Base-by-base conservation (phyloP, 2,113 vertebrate species). In the Lipotes vexillifer region DNA sequence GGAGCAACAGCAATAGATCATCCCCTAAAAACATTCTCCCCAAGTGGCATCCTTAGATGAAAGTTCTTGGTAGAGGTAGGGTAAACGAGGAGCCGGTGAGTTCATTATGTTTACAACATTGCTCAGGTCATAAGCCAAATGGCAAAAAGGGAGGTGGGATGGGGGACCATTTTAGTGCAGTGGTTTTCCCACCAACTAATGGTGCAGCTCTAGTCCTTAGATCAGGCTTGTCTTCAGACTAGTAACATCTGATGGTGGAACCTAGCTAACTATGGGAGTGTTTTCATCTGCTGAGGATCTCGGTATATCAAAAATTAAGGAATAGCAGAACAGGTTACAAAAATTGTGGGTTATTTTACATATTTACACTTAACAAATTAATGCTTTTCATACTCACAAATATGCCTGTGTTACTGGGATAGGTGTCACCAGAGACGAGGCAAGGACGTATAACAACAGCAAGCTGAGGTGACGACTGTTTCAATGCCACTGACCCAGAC, bases 401-500 rank as follows among this genome's bases (percentile, higher is more conserved):
- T 36, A 61, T 5, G 31, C 20, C 25, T 52, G 14, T 55, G 27
- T 31, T 21, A 4, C 55, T 10, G 65, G 13, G 29, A n/a, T 21
- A 13, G n/a, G 5, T 78, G 75, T 55, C 49, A 55, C 20, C 33
- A 78, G 6, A 96, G 97, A 98, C 49, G 5, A 88, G 57, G 90
- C 87, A 82, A 89, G 94, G 84, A 98, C 80, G 59, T 3, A 1
- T 61, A 97, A 77, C 65, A 87, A 98, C 55, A 86, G 96, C 71
- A 97, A 98, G 92, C 96, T 92, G 95, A 1, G n/a, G 88, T 98
- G 97, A 97, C 36, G 52, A 90, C 93, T 1, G 52, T 23, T 55
- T 44, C 93, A 88, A 90, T 88, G 97, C 95, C 98, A 97, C 97
- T 71, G 95, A 85, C 97, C 94, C 94, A 66, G 72, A 92, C 84